Percentiles rank a stretch among this genome's conserved stretches.
Evolutionary conservation across 2,113 vertebrate species (phyloP).

Genomic region (Quiscalus mexicanus): DNA sequence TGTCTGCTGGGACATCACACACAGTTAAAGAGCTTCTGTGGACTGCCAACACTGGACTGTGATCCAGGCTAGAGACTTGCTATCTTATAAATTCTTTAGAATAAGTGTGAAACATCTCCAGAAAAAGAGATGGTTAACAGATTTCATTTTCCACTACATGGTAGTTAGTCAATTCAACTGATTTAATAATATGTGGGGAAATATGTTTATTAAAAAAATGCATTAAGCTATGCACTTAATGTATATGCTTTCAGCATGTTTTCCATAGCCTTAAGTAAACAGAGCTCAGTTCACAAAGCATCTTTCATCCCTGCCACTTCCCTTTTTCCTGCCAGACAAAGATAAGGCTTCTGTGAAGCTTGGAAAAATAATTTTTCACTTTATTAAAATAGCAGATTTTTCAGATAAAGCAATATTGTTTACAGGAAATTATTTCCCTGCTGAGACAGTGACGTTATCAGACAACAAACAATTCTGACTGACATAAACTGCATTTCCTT

Average conservation of each 20-base stretch:
- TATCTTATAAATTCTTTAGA: neutral
- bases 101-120: neutral
- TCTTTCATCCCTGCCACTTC: neutral
- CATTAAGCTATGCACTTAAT: neutral
- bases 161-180: neutral
- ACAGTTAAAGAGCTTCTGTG: neutral
- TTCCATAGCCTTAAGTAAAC: neutral
- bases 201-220: neutral
- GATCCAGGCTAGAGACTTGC: neutral
- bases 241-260: neutral
- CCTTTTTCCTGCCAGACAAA: neutral
- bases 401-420: slow-evolving; percentile 4
- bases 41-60: neutral
- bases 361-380: slow-evolving; percentile 28
- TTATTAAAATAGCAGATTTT: slow-evolving; percentile 27
- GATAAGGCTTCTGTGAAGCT: slow-evolving; percentile 5
- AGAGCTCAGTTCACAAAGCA: neutral
- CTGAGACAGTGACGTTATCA: slow-evolving; percentile 4
- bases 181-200: neutral
- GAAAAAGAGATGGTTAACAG: neutral
- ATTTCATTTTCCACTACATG: neutral
- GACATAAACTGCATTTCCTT: neutral
- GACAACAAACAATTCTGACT: neutral
- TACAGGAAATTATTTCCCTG: slow-evolving; percentile 38
- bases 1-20: neutral